Base-by-base conservation (phyloP, 1,140 invertebrate genomes). In the Agrypnia vestita region DNA sequence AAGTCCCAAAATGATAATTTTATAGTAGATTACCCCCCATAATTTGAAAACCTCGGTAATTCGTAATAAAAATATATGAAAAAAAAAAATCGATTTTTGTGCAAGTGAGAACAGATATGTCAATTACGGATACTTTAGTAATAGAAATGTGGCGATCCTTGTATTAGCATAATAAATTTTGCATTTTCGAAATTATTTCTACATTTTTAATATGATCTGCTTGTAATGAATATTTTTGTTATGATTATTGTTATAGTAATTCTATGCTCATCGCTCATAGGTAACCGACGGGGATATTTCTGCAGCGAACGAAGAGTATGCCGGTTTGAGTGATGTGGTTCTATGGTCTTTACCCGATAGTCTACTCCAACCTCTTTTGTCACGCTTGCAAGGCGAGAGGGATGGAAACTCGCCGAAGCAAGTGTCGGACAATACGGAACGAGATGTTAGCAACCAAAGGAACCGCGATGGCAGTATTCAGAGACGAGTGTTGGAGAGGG, bases 291-390 rank as follows among this genome's bases (percentile, higher is more conserved):
- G 92, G 62, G 94, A 95, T 82, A 90, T 95, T 35, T 90, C 91
- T 79, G 83, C 87, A 17, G 93, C 95, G 4, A 94, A 95, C 84
- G 85, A 87, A 82, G 93, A 93, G 80, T 96, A 93, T 84, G 89
- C 90, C 55, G 94, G 94, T 56, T 87, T 96, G 6, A 93, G 93
- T 81, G 94, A 96, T 85, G 90, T 96, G 75, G 94, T 96, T 9
- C 89, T 96, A 53, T 92, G 92, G 88, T 95, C 94, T 74, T 88
- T 96, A 76, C 95, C 95, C 0, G 94, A 95, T 85, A 90, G 91
- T 62, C 90, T 95, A 43, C 86, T 96, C 67, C 94, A 95, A 83
- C 95, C 95, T 0, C 86, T 96, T 17, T 84, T 96, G 47, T 89
- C 91, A 19, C 71, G 86, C 95, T 46, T 92, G 92, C 25, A 86